Conservation (phyloP, 2,797 vertebrate species). For the Cuniculus paca region DNA sequence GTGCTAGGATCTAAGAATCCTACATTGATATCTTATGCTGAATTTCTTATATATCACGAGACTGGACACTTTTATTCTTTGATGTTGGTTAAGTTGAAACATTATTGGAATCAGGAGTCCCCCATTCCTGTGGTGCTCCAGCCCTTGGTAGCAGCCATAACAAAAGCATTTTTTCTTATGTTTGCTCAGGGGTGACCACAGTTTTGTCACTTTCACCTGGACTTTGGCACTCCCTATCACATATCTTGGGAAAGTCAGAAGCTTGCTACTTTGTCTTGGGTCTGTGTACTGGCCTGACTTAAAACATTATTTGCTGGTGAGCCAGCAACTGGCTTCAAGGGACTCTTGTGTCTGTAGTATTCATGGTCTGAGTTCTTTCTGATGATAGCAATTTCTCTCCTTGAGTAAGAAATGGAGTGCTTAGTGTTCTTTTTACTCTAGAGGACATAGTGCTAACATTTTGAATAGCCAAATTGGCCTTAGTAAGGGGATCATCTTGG, state of each 20-base stretch:
- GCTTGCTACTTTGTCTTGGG: slow-evolving; percentile 60
- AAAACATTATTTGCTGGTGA: slow-evolving; percentile 81
- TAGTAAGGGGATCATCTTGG: slow-evolving; percentile 78
- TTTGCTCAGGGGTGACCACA: slow-evolving; percentile 84
- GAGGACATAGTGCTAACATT: slow-evolving; percentile 44
- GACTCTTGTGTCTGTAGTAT: slow-evolving; percentile 74
- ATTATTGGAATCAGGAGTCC: slow-evolving; percentile 83
- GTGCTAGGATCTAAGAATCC: slow-evolving; percentile 88
- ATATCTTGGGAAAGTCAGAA: slow-evolving; percentile 85
- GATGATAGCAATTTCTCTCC: slow-evolving; percentile 63
- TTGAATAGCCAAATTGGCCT: slow-evolving; percentile 69
- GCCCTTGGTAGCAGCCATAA: slow-evolving; percentile 75
- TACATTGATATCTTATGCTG: slow-evolving; percentile 89
- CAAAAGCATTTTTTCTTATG: slow-evolving; percentile 87
- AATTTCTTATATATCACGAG: slow-evolving; percentile 92
- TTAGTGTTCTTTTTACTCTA: slow-evolving; percentile 73
- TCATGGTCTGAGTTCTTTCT: slow-evolving; percentile 77
- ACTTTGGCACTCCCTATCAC: slow-evolving; percentile 67
- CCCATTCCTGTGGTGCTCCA: slow-evolving; percentile 85
- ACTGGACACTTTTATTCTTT: slow-evolving; percentile 88
- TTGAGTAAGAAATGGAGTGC: slow-evolving; percentile 68
- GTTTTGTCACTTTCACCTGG: slow-evolving; percentile 76
- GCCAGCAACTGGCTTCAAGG: slow-evolving; percentile 76
- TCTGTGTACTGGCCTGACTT: slow-evolving; percentile 71
- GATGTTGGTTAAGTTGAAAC: slow-evolving; percentile 87